These are phyloP conservation scores for Polydrusus pterygomalis DNA, from an alignment of 2,888 invertebrate species.

Conservation along the genomic window DNA sequence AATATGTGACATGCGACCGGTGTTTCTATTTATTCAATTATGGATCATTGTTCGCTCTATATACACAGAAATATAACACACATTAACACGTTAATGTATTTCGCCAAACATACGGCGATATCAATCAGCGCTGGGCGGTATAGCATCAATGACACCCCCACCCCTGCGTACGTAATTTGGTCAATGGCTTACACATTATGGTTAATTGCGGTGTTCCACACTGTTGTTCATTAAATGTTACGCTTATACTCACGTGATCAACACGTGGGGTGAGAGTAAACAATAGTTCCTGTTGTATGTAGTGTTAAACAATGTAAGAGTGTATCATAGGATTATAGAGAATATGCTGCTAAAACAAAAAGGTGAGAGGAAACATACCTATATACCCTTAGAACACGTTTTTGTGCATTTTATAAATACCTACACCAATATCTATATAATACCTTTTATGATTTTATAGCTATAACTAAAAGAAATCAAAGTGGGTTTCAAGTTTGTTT, in stretches of 20 bases:
- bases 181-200: slow-evolving; percentile 74
- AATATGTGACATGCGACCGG: slow-evolving; percentile 40
- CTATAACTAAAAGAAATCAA: too few relatives aligned
- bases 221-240: slow-evolving; percentile 72
- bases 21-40: slow-evolving; percentile 51
- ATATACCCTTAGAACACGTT: too few relatives aligned
- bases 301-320: slow-evolving; percentile 3
- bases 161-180: slow-evolving; percentile 72
- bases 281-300: slow-evolving; percentile 33
- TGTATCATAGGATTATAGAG: neutral
- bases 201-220: slow-evolving; percentile 72
- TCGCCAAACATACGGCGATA: slow-evolving; percentile 65
- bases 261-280: slow-evolving; percentile 65
- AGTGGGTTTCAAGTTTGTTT: too few relatives aligned
- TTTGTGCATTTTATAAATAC: too few relatives aligned
- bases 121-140: slow-evolving; percentile 50
- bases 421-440: too few relatives aligned
- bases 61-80: slow-evolving; percentile 54
- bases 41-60: slow-evolving; percentile 52
- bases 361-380: neutral
- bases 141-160: slow-evolving; percentile 59
- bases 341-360: neutral
- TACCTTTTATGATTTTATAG: too few relatives aligned
- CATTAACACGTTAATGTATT: slow-evolving; percentile 67
- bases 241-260: slow-evolving; percentile 70